A percentile compares a stretch with the other conserved stretches of the same genome.
phyloP scores from a whole-genome alignment of 1,140 invertebrate genomes.

The Drosophila equinoxialis region DNA sequence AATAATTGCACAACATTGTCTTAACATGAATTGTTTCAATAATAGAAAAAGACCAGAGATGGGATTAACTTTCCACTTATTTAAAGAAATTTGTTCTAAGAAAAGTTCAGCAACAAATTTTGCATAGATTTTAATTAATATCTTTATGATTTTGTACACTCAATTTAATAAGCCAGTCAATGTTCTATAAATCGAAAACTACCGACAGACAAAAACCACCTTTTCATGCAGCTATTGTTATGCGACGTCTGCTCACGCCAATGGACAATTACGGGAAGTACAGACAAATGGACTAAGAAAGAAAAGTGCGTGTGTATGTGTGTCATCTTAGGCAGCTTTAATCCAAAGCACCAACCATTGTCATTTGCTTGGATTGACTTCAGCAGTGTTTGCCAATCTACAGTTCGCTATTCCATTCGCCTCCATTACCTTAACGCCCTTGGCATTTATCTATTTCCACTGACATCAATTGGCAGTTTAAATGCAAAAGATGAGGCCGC shows the following conservation, averaged over 20 bases:
- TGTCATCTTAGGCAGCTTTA: slow-evolving; percentile 43
- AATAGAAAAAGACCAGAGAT: too few relatives aligned
- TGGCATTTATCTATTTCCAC: slow-evolving; percentile 66
- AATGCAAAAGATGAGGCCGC: slow-evolving; percentile 81
- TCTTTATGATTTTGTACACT: background rate
- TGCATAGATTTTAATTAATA: background rate
- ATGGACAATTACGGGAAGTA: slow-evolving; percentile 38
- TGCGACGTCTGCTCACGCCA: slow-evolving; percentile 44
- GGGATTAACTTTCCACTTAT: too few relatives aligned
- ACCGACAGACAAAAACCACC: background rate
- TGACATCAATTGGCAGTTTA: slow-evolving; percentile 82
- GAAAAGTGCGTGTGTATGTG: slow-evolving; percentile 11
- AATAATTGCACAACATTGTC: too few relatives aligned
- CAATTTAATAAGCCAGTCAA: slow-evolving; percentile 7
- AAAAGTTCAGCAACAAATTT: too few relatives aligned
- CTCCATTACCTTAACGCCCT: slow-evolving; percentile 24
- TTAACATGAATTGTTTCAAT: too few relatives aligned
- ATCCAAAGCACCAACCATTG: slow-evolving; percentile 51
- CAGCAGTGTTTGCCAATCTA: slow-evolving; percentile 22
- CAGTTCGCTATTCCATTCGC: background rate
- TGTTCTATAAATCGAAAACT: background rate
- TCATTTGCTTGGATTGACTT: slow-evolving; percentile 61
- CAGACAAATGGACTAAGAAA: slow-evolving; percentile 7
- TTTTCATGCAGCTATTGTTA: slow-evolving; percentile 9
- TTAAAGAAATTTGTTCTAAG: too few relatives aligned